Evolutionary conservation across 2,113 vertebrate genomes (phyloP), one percentile per base, ranked within the genome.

Genomic region (Baryphthengus martii): DNA sequence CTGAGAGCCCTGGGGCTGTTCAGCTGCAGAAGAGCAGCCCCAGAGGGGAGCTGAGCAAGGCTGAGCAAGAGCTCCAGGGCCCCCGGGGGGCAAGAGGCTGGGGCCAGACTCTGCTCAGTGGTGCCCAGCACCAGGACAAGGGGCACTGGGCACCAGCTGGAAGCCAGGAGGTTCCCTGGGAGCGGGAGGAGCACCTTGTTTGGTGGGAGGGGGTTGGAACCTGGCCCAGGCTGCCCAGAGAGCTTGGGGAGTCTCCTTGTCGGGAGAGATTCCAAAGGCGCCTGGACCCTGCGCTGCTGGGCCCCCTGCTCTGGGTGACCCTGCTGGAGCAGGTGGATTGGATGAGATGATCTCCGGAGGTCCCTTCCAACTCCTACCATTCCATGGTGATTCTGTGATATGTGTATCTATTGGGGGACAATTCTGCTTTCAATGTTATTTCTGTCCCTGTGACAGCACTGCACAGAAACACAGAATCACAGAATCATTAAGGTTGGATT

Each of bases 321-420:
- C 29, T 44, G 63, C 42, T 66, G 12, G 20, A 45, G 63, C 40
- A 66, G 42, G 29, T 40, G 29, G 20, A 13, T 45, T 23, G 63
- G 13, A 45, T 9, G 10, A 17, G 63, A 45, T 33, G 20, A 33
- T 33, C 40, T 66, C 42, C 29, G 33, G 63, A 66, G 13, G 29
- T 33, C 40, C 40, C 63, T 21, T 15, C 40, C 18, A 44, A 31
- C 40, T 20, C 29, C 20, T 13, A 16, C 18, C 29, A 65, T 4
- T 19, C 62, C 42, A 26, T 29, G 39, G 10, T 20, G 56, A 35
- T n/a, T 56, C 29, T 65, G 56, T 61, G 42, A 66, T 33, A n/a
- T 11, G 0, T 33, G 10, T 35, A 1, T n/a, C 2, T 53, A 40
- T 10, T 1, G 1, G 35, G 16, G 28, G 11, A 63, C 1, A 2